phyloP scores from a whole-genome alignment of 2,113 vertebrate genomes.

The Zosterops lateralis region DNA sequence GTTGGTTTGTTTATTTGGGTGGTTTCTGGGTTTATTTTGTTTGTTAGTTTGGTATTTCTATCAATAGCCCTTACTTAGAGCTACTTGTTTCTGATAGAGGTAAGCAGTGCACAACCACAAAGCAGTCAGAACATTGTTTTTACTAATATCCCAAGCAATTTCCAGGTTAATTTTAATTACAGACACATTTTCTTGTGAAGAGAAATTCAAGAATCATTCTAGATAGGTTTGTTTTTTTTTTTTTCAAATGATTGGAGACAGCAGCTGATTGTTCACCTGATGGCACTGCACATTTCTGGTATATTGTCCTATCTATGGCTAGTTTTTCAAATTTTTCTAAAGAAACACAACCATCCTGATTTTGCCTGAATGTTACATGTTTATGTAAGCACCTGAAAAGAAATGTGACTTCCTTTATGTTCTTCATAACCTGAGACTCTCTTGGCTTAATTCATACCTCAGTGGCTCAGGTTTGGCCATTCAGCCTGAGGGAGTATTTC shows the following conservation, averaged over 20 bases:
- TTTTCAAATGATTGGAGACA: background rate
- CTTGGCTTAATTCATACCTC: background rate
- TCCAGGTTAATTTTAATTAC: background rate
- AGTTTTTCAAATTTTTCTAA: background rate
- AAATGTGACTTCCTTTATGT: background rate
- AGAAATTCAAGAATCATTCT: background rate
- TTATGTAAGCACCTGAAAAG: background rate
- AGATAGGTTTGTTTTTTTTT: background rate
- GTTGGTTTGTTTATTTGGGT: background rate
- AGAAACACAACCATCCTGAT: background rate
- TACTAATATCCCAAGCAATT: background rate
- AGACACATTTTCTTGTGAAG: fast-evolving
- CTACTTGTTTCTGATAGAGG: background rate
- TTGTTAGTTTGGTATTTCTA: background rate
- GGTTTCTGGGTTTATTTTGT: background rate
- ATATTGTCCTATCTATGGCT: background rate
- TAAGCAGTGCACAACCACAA: background rate
- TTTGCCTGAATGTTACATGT: background rate
- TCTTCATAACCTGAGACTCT: background rate
- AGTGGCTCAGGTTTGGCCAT: background rate
- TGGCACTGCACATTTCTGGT: background rate
- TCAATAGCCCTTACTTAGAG: background rate
- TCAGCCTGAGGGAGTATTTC: background rate
- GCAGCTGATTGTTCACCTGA: background rate
- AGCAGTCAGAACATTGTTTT: background rate